Evolutionary conservation across 2,113 vertebrate genomes (phyloP), one percentile per base, ranked within the genome.

Genomic region (Paraplagusia blochii): DNA sequence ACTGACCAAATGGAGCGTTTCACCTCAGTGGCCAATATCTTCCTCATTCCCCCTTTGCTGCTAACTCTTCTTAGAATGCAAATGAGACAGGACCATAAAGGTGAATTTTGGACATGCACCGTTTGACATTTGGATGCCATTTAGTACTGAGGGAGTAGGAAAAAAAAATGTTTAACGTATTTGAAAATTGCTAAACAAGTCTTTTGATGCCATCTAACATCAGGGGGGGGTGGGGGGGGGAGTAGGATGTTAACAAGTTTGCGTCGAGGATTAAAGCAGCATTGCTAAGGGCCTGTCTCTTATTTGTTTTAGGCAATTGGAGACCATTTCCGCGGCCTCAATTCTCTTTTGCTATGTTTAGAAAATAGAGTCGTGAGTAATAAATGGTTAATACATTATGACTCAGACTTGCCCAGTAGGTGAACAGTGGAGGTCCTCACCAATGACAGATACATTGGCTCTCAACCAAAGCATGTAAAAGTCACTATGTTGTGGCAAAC

Each of bases 51-150:
- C 46, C 58, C 12, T 14, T 52, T 35, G 46, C 45, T 72, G 69
- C 63, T 63, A 80, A 40, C 63, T 56, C 63, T 71, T 51, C 66
- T 65, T 69, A 36, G 79, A 77, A 86, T 88, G 86, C 80, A 87
- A 87, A 88, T 85, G 78, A 87, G 80, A 57, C 43, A 17, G 76
- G 71, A 82, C 79, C 81, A 82, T 79, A 66, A 73, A 89, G 88
- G 85, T 85, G 86, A 87, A 85, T 77, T 29, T 76, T 49, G 66
- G 74, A 71, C 74, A 69, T 58, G 80, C 84, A 83, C 86, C 85
- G 75, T 69, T 66, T 90, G 87, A 89, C 86, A 90, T 90, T 90
- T 89, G 76, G 72, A 69, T 87, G 87, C 86, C 86, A 86, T 89
- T 88, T 89, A 87, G 82, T 72, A 56, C 73, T 52, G 60, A 58